These are phyloP conservation scores for Hyposoter dolosus DNA, from an alignment of 2,888 invertebrate genomes.

Conservation along the genomic window DNA sequence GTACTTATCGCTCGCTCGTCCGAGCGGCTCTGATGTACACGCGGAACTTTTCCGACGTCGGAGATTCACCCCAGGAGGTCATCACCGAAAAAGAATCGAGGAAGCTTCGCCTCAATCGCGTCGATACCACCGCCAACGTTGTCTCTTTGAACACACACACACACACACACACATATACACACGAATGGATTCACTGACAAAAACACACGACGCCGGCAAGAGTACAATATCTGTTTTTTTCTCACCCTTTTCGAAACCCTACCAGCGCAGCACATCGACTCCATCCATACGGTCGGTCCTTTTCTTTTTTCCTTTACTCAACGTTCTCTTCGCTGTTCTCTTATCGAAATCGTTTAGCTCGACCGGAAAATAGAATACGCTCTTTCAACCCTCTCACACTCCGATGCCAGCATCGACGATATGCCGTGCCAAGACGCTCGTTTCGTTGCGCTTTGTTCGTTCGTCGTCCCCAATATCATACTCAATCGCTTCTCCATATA, in stretches of 20 bases:
- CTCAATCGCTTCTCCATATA: slow-evolving; percentile 17
- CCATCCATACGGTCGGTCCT: slow-evolving; percentile 25
- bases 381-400: slow-evolving; percentile 63
- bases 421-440: slow-evolving; percentile 55
- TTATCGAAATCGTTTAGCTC: slow-evolving; percentile 70
- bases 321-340: slow-evolving; percentile 49
- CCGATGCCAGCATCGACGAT: slow-evolving; percentile 53
- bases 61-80: slow-evolving; percentile 62
- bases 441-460: slow-evolving; percentile 66
- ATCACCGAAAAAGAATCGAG: slow-evolving; percentile 65
- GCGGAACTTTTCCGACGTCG: slow-evolving; percentile 27
- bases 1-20: slow-evolving; percentile 57
- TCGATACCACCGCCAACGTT: slow-evolving; percentile 40
- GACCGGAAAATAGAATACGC: slow-evolving; percentile 70
- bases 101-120: slow-evolving; percentile 59
- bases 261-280: slow-evolving; percentile 22
- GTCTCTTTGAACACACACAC: slow-evolving; percentile 2
- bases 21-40: slow-evolving; percentile 26
- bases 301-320: slow-evolving; percentile 32
- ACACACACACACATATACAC: not conserved
- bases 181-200: not conserved
- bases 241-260: slow-evolving; percentile 28
- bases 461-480: slow-evolving; percentile 55
- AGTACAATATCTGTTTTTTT: slow-evolving; percentile 42
- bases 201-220: not conserved